A percentile compares a stretch with the other conserved stretches of the same genome.
Conservation (phyloP, 2,113 vertebrate genomes). For the Pseudopodoces humilis region DNA sequence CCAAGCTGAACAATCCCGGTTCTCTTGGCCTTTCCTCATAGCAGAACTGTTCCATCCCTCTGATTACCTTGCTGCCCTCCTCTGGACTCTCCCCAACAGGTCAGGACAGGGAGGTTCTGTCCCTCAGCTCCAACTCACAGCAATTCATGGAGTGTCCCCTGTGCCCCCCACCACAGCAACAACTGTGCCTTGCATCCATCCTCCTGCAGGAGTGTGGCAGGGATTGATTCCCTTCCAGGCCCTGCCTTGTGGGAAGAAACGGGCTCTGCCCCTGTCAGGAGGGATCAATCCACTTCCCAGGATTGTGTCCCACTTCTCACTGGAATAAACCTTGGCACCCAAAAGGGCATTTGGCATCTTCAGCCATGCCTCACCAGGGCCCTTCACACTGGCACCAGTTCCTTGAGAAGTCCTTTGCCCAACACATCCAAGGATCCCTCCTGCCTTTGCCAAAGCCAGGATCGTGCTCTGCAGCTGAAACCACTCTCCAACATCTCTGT, state of each 20-base stretch:
- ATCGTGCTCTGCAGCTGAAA: rapidly evolving
- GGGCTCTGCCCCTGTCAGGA: neutral
- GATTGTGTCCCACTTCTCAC: too few relatives aligned
- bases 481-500: neutral
- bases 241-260: rapidly evolving
- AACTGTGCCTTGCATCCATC: neutral
- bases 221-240: rapidly evolving
- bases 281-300: neutral
- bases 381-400: neutral
- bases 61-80: neutral
- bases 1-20: neutral
- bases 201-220: neutral
- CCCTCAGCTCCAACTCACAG: neutral
- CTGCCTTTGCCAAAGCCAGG: neutral
- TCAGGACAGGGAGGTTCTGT: neutral
- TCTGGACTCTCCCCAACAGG: neutral
- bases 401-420: neutral
- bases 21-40: neutral
- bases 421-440: neutral
- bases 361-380: rapidly evolving
- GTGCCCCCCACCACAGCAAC: rapidly evolving
- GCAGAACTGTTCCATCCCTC: neutral
- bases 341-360: neutral
- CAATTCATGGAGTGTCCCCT: neutral
- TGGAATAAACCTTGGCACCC: neutral